These are phyloP conservation scores for Spinibarbus caldwelli DNA, from an alignment of 2,797 vertebrate genomes.

Conservation along the genomic window DNA sequence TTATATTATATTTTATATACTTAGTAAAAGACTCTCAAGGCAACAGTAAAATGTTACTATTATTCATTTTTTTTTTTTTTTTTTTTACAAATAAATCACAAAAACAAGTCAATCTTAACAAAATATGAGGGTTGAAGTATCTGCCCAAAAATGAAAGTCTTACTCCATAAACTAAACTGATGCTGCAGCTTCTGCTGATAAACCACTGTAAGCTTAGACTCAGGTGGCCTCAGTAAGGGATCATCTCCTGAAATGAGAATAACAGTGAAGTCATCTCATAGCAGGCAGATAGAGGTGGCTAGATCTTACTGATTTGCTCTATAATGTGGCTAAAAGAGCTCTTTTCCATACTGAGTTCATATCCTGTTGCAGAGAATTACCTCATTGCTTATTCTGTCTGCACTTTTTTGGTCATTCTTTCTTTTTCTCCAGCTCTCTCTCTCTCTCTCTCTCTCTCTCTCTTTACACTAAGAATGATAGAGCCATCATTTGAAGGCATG, in stretches of 20 bases:
- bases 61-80: background rate
- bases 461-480: constrained; percentile 28
- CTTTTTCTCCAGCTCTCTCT: constrained; percentile 3
- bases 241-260: constrained; percentile 22
- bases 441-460: no score
- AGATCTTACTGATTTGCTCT: constrained; percentile 32
- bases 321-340: constrained; percentile 35
- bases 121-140: background rate
- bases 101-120: background rate
- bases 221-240: constrained; percentile 14
- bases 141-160: background rate
- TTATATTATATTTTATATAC: no score
- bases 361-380: constrained; percentile 56
- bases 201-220: background rate
- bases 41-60: background rate
- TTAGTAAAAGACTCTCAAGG: background rate
- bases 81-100: no score
- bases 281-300: background rate
- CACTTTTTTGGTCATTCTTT: constrained; percentile 18
- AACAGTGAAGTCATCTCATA: constrained; percentile 3
- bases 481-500: constrained; percentile 44
- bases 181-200: background rate
- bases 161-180: background rate
- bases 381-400: constrained; percentile 59
- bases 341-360: constrained; percentile 54